These are phyloP conservation scores for Octonoba sinensis DNA, from an alignment of 2,888 invertebrate species.

Conservation along the genomic window DNA sequence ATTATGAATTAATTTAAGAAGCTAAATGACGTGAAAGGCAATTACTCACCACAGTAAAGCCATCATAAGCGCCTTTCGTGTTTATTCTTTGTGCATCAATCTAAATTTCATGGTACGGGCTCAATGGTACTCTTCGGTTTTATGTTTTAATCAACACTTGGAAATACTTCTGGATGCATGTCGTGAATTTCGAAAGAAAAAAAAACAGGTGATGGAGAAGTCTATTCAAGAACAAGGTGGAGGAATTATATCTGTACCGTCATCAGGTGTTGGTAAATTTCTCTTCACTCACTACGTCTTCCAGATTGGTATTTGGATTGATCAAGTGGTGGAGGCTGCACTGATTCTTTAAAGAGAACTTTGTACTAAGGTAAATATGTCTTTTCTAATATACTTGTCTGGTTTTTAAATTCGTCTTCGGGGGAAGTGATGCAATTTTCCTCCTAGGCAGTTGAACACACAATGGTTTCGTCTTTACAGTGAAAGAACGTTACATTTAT, in stretches of 20 bases:
- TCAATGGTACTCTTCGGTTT: conserved; percentile 4
- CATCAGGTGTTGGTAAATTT: conserved; percentile 37
- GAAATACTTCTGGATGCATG: conserved; percentile 22
- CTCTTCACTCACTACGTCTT: conserved; percentile 13
- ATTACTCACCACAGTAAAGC: not conserved
- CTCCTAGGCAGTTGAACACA: too few species aligned
- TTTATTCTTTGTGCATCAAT: not conserved
- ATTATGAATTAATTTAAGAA: too few species aligned
- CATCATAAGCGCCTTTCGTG: not conserved
- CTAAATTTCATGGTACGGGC: not conserved
- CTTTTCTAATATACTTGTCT: not conserved
- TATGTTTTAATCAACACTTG: not conserved
- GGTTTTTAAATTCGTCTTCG: too few species aligned
- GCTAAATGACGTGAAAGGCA: too few species aligned
- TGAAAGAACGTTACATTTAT: too few species aligned
- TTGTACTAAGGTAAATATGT: conserved; percentile 43
- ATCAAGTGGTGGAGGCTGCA: conserved; percentile 42
- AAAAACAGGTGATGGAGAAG: conserved; percentile 30
- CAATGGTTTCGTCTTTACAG: too few species aligned
- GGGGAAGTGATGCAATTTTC: too few species aligned
- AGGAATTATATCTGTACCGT: conserved; percentile 33
- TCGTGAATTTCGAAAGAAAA: not conserved
- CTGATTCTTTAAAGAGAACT: conserved; percentile 22
- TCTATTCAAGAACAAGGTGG: conserved; percentile 23
- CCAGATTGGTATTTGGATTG: conserved; percentile 9